Evolutionary conservation across 2,888 invertebrate genomes (phyloP), one percentile per base, ranked within the genome.

Genomic region (Parascotia fuliginaria): DNA sequence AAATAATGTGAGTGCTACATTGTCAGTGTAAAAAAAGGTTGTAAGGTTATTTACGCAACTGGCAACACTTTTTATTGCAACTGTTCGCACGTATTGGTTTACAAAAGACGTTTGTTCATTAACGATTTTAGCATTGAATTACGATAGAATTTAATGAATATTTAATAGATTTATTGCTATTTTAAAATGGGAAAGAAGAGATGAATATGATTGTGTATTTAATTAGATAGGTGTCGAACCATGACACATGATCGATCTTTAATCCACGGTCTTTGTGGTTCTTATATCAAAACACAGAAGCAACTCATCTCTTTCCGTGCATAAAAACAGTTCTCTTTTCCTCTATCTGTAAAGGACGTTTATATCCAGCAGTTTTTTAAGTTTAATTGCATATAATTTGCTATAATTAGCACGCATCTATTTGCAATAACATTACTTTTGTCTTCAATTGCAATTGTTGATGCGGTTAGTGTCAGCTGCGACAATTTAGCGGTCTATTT

Each of bases 11-110:
- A 61, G 46, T 46, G 54, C 51, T 47, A 49, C 43, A 48, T 55
- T 55, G 48, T 50, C 52, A 13, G 48, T 22, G 46, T 54, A 65
- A 66, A 67, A 63, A 69, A 63, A 27, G 27, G n/a, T 4, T 29
- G 42, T 64, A 60, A 64, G 55, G 60, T 50, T 58, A 55, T 66
- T 65, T 70, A 63, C 67, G 56, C 70, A 68, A 66, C 51, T 66
- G 53, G 57, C 57, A 63, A 69, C 39, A 57, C n/a, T 63, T 70
- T 70, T 66, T 65, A 60, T 70, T 32, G 38, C 55, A 44, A 53
- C 34, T 59, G 44, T 66, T 70, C 64, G 55, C 70, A 66, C 64
- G 66, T 62, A 53, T 51, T 41, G 42, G 33, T 13, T 33, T 36
- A 37, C 32, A 39, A 44, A 42, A 24, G 36, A 3, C 19, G 38